Evolutionary conservation across 2,797 vertebrate species (phyloP), one percentile per base, ranked within the genome.

Genomic region (Phrynocephalus guinanensis): DNA sequence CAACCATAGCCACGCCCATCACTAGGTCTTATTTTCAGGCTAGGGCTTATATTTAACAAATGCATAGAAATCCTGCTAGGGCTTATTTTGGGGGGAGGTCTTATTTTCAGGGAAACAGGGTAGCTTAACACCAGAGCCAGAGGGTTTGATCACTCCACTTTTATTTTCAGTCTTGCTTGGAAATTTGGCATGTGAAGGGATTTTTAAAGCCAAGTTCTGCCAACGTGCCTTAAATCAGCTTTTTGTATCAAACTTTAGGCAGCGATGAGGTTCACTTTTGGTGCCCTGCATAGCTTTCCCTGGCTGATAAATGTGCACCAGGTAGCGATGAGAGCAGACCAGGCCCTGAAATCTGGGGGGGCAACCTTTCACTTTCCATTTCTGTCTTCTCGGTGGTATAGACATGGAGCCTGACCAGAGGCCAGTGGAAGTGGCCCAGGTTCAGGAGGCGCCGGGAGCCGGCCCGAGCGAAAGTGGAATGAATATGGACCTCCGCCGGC

Each of bases 401-500:
- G 87, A 78, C 6, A 44, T 71, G 38, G 90, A 88, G n/a, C n/a
- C 70, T 3, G 87, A 88, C 22, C 85, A 66, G 50, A 26, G 33
- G 66, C 90, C 73, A 24, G 73, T 56, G 33, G 79, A 75, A 16
- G 85, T 72, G 28, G 44, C 56, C 2, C 56, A 26, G 26, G n/a
- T 24, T 10, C 85, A 82, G 2, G 83, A 86, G 26, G 56, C 80
- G 0, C 15, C 9, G 1, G 68, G 52, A 1, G 30, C 60, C 0
- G 56, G 77, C 18, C n/a, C 83, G 24, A 79, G 76, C 5, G 90
- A 88, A 70, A 52, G 80, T 1, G 84, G 82, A 16, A 48, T 79
- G 70, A 85, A 83, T 16, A 72, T 90, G 0, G 93, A 93, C 26
- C 81, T 93, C 3, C 90, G 93, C 0, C 86, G 90, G 1, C 93